These are phyloP conservation scores for Nasonia oneida DNA, from an alignment of 2,888 invertebrate genomes.

Conservation along the genomic window DNA sequence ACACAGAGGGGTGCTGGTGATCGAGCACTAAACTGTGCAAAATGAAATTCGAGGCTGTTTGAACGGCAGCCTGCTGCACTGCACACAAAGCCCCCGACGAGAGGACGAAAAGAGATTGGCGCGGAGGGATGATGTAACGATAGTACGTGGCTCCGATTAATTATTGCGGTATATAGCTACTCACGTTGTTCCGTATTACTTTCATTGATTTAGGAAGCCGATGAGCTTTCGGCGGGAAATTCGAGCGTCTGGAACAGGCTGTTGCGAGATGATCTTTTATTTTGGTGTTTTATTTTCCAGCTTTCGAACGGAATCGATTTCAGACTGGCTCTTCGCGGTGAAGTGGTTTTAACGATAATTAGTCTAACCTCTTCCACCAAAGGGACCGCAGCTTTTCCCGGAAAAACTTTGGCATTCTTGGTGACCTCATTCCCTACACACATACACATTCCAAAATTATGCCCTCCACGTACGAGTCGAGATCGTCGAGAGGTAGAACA, in stretches of 20 bases:
- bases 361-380: background rate
- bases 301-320: background rate
- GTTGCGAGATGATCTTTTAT: no score
- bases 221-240: background rate
- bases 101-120: conserved; percentile 12
- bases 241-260: no score
- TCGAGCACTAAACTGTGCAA: conserved; percentile 34
- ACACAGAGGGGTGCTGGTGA: conserved; percentile 17
- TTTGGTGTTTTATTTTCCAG: background rate
- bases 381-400: background rate
- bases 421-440: background rate
- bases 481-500: background rate
- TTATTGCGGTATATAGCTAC: background rate
- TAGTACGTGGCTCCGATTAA: conserved; percentile 12
- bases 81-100: conserved; percentile 59
- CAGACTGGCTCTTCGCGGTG: background rate
- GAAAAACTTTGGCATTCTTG: background rate
- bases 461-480: background rate
- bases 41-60: conserved; percentile 68
- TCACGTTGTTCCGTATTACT: conserved; percentile 1
- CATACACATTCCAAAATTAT: background rate
- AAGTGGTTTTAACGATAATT: background rate
- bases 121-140: background rate
- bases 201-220: background rate
- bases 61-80: conserved; percentile 53